Base-by-base conservation (phyloP, 1,140 invertebrate species). In the Lordiphosa stackelbergi region DNA sequence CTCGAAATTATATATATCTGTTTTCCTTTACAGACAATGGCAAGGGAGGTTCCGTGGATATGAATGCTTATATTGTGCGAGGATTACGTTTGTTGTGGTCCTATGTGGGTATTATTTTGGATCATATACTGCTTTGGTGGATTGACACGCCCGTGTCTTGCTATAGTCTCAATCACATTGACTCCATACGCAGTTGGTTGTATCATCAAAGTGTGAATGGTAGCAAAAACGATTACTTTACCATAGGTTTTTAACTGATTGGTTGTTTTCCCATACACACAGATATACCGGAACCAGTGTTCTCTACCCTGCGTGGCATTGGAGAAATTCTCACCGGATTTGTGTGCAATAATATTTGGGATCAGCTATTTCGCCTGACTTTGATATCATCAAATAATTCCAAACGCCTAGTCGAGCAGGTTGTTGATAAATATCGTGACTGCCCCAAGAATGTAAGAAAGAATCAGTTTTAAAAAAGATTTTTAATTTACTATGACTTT, bases 71-170 rank as follows among this genome's bases (percentile, higher is more conserved):
- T 38, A 75, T 86, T 13, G 60, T 73, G 16, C 91, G 91, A 51
- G 92, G 92, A 48, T 88, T 91, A 65, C 89, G 91, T 65, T 85
- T 91, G 5, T 78, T 93, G 11, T 95, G 93, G 94, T 91, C 91
- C 2, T 91, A 93, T 62, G 91, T 94, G 3, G 93, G 93, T 3
- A 91, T 91, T 38, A 93, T 91, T 75, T 86, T 94, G 42, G 93
- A 95, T 77, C 93, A 95, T 65, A 91, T 94, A 4, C 88, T 95
- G n/a, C 88, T 95, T 1, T 95, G 93, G 94, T 95, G 93, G 93
- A 92, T 92, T 5, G 85, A 91, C 1, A 91, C 90, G 57, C 92
- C 93, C 0, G 88, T 94, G 5, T 91, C 92, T 12, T 90, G 90
- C 35, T 90, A 90, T 85, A 90, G 92, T 49, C 90, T 93, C 10